A percentile compares a stretch with the other conserved stretches of the same genome.
Evolutionary conservation across 2,797 vertebrate species (phyloP).

Genomic region (Platyrinchus mystaceus): DNA sequence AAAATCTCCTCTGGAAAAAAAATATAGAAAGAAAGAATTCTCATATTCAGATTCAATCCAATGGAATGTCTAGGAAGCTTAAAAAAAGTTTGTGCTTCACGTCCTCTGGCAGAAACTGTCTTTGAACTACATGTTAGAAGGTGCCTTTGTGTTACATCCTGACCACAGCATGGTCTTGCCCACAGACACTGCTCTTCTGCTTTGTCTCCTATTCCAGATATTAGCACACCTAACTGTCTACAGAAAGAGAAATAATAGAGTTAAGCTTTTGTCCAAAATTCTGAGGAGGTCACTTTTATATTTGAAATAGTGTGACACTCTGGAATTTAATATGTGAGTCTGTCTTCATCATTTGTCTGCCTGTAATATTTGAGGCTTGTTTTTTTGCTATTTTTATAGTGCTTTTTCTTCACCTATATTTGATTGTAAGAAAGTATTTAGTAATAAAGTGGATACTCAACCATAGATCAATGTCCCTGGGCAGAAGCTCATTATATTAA

Average conservation of each 20-base stretch:
- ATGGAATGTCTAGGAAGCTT: background rate
- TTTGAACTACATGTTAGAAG: background rate
- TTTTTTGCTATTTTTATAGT: background rate
- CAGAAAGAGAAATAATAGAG: background rate
- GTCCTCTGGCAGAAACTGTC: background rate
- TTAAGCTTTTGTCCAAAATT: background rate
- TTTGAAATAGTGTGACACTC: background rate
- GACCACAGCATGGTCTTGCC: background rate
- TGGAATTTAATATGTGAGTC: background rate
- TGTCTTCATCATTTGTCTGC: conserved; percentile 2
- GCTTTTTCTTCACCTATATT: background rate
- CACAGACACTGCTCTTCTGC: background rate
- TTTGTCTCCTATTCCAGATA: background rate
- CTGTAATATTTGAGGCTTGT: background rate
- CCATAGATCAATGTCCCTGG: conserved; percentile 12
- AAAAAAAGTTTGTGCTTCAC: background rate
- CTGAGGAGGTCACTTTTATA: background rate
- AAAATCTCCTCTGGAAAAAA: background rate
- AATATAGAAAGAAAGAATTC: background rate
- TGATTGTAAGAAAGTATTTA: background rate
- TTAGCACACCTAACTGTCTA: background rate
- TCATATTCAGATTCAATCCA: background rate
- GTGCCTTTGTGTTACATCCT: background rate
- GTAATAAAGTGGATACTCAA: background rate
- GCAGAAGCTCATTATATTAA: background rate